Evolutionary conservation across 2,888 invertebrate genomes (phyloP).

Genomic region (Tetanocera ferruginea): DNA sequence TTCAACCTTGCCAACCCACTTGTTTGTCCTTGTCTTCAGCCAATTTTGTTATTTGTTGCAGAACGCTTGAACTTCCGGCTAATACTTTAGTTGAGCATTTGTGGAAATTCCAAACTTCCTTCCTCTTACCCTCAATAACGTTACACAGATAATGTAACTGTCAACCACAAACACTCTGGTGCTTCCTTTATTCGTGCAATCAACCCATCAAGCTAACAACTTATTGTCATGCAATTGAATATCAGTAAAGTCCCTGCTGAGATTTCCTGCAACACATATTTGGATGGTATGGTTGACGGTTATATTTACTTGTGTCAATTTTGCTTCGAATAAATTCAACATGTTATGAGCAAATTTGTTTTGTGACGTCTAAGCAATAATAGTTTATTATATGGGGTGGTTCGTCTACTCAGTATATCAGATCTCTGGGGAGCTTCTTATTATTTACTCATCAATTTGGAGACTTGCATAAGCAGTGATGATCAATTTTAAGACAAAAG

Average conservation of each 20-base stretch:
- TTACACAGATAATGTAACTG: background rate
- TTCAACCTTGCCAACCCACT: background rate
- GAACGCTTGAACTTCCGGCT: background rate
- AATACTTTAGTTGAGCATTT: background rate
- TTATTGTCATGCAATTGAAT: background rate
- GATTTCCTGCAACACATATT: background rate
- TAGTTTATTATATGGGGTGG: too few relatives aligned
- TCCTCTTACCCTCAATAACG: background rate
- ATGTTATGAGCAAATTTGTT: too few relatives aligned
- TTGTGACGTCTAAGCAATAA: too few relatives aligned
- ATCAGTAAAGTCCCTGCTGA: background rate
- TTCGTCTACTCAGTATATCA: too few relatives aligned
- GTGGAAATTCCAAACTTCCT: background rate
- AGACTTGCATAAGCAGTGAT: too few relatives aligned
- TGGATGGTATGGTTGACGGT: too few relatives aligned
- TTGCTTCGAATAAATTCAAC: too few relatives aligned
- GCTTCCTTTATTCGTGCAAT: background rate
- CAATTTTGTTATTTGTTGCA: background rate
- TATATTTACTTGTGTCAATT: too few relatives aligned
- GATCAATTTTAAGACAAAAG: too few relatives aligned
- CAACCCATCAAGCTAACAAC: background rate
- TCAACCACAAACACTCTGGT: conserved; percentile 1
- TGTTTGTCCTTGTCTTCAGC: background rate
- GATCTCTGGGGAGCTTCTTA: too few relatives aligned
- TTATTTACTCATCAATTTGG: too few relatives aligned